phyloP scores from a whole-genome alignment of 2,797 vertebrate species.

The Gallinago nigripennis region DNA sequence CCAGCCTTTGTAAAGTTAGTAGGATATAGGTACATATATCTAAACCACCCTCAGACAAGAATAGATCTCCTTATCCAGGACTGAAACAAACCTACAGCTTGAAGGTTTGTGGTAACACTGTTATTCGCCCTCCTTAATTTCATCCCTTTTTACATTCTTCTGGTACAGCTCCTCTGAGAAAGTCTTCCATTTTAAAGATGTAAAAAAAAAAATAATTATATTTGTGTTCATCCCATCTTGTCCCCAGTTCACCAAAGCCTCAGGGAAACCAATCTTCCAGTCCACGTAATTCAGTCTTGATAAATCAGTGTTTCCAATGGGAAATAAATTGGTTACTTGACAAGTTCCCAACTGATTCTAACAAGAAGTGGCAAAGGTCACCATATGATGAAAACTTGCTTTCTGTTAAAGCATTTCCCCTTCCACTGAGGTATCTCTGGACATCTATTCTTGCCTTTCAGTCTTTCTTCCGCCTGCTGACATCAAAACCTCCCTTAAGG shows the following conservation, averaged over 20 bases:
- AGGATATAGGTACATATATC: neutral
- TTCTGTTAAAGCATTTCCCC: neutral
- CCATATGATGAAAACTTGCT: neutral
- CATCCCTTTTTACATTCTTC: neutral
- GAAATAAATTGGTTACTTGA: neutral
- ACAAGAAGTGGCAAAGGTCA: neutral
- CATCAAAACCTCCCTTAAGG: neutral
- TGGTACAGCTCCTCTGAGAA: neutral
- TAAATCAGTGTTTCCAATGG: neutral
- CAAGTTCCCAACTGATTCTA: neutral
- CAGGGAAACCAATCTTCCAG: neutral
- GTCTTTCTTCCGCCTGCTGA: neutral
- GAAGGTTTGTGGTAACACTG: neutral
- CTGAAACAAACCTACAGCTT: neutral
- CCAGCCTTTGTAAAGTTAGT: neutral
- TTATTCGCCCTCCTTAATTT: neutral
- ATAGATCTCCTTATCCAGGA: neutral
- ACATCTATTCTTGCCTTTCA: neutral
- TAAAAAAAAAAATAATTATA: neutral
- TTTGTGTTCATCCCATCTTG: neutral
- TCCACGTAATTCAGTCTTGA: neutral
- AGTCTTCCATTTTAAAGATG: conserved; percentile 4
- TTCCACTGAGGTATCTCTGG: neutral
- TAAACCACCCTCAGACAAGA: neutral
- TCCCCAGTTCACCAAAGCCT: neutral